Evolutionary conservation across 2,797 vertebrate species (phyloP).

Genomic region (Ambastaia sidthimunki): DNA sequence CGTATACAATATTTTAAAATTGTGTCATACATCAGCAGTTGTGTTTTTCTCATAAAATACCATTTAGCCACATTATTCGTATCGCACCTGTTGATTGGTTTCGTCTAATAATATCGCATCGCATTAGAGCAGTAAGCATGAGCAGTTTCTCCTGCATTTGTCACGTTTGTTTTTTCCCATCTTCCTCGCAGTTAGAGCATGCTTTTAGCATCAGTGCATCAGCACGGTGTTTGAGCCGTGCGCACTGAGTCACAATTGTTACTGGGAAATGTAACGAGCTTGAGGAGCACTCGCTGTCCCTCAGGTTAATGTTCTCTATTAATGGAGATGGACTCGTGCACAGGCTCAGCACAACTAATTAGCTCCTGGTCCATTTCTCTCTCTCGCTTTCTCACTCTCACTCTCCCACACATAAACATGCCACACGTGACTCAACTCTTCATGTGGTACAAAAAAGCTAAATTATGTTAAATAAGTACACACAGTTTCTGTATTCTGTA

Average conservation of each 20-base stretch:
- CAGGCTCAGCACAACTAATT: constrained; percentile 80
- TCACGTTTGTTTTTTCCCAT: constrained; percentile 24
- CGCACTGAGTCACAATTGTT: constrained; percentile 76
- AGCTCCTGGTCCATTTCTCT: constrained; percentile 80
- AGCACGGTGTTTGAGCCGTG: constrained; percentile 67
- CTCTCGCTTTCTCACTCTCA: constrained; percentile 44
- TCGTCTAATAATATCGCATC: neutral
- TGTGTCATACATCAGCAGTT: neutral
- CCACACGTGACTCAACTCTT: constrained; percentile 41
- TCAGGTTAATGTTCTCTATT: constrained; percentile 86
- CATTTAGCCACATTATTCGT: neutral
- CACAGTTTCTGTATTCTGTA: neutral
- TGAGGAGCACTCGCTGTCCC: constrained; percentile 80
- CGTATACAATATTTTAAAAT: neutral
- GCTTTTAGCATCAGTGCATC: constrained; percentile 65
- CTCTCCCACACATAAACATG: constrained; percentile 53
- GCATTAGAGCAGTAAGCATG: constrained; percentile 34
- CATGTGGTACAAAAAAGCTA: constrained; percentile 21
- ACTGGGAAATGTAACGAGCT: constrained; percentile 77
- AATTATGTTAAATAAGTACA: too few relatives aligned
- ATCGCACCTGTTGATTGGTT: constrained; percentile 8
- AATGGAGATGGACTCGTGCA: constrained; percentile 78
- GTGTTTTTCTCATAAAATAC: neutral
- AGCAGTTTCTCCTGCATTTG: constrained; percentile 38
- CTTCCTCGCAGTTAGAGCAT: constrained; percentile 31